Evolutionary conservation across 2,797 vertebrate species (phyloP), one percentile per base, ranked within the genome.

Genomic region (Helarctos malayanus): DNA sequence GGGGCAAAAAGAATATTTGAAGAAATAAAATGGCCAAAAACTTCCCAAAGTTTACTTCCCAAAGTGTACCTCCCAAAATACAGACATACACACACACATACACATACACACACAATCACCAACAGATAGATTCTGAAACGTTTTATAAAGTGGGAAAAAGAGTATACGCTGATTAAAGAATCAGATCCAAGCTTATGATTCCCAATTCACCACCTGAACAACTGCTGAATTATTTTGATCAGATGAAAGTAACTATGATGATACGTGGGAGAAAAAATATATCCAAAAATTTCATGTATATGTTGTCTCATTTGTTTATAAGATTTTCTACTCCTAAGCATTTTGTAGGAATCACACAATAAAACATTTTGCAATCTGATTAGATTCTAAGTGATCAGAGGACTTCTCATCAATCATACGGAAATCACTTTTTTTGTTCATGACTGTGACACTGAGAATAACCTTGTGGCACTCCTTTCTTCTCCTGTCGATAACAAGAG

Each of bases 21-120:
- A 87, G 73, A 93, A 93, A 79, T 38, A 87, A 73, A 87, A 73
- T 82, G 47, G 15, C 27, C 54, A 54, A 81, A 88, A 81, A 49
- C 13, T 52, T 38, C 27, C 56, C 52, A 35, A 35, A 86, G 49
- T 65, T 65, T 63, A 52, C 59, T 88, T 59, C 83, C 65, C 52
- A n/a, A 61, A 59, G 54, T 63, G 18, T 65, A 81, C 14, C 35
- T 91, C 54, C 21, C 63, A 6, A 63, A 92, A 25, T 13, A 21
- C 1, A 29, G 19, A 52, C 6, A 84, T 7, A 25, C 18, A 6
- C 52, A 38, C 0, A n/a, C 3, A 27, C 4, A 23, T 10, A 54
- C 14, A 27, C 29, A 85, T 18, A 68, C 14, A 27, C 29, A 85
- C 18, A 68, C 13, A 63, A 25, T 41, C 54, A 75, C 61, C 41